Evolutionary conservation across 1,140 invertebrate species (phyloP), one percentile per base, ranked within the genome.

Genomic region (Littorina saxatilis): DNA sequence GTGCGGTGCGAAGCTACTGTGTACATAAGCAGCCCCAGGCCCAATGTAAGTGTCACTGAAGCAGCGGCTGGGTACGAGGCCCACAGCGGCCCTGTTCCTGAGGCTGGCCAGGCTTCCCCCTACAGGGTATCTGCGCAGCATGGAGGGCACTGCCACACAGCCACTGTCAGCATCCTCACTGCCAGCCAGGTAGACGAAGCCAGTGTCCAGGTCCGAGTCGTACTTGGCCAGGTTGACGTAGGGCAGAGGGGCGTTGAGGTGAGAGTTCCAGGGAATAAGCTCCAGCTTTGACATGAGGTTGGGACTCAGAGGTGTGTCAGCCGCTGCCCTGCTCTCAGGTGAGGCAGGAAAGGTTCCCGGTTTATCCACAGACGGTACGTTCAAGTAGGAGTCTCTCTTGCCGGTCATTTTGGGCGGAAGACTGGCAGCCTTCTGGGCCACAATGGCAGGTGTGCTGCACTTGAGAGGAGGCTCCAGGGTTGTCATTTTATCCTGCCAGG

Each of bases 191-290:
- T 90, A 82, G 17, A 90, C 86, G 85, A 88, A 87, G 76, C 84
- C 83, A 37, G 84, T 86, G 35, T 86, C 84, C 17, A 85, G 83
- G 81, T 87, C 87, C 47, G 84, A 84, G 86, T 90, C 90, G 82
- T 88, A 91, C 70, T 88, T 88, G 27, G 84, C 86, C 61, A 91
- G 79, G 72, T 91, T 91, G 17, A 91, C 89, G 86, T 91, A 91
- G 2, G 90, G 90, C 15, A 91, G 79, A 27, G 90, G 90, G 55
- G 87, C 86, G 52, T 82, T 87, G 29, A 90, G 73, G 79, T 86
- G 87, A 47, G 89, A 91, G 81, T 76, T 74, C 72, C 61, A 79
- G 13, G 88, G 88, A 73, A 91, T 91, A 73, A 86, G 86, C 20
- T 85, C 86, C 15, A 91, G 80, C 84, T 89, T 90, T 29, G 85